A percentile compares a stretch with the other conserved stretches of the same genome.
These are phyloP conservation scores for Macropis europaea DNA, from an alignment of 2,888 invertebrate species.

Conservation along the genomic window DNA sequence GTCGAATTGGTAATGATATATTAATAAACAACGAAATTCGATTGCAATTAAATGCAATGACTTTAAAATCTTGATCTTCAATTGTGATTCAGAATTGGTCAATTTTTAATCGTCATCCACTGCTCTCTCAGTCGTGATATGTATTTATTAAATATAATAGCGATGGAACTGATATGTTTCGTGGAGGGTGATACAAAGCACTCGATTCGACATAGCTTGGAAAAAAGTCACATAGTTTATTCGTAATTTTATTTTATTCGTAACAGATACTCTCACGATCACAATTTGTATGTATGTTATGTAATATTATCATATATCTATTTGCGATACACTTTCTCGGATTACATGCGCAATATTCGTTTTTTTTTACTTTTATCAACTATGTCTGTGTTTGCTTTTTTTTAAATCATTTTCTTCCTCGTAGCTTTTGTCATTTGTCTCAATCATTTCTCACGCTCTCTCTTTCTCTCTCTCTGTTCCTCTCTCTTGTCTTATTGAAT, in stretches of 20 bases:
- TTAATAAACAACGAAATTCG: too few relatives aligned
- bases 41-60: too few relatives aligned
- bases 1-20: too few relatives aligned
- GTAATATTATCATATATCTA: constrained; percentile 61
- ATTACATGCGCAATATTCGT: constrained; percentile 65
- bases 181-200: not conserved
- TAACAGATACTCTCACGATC: constrained; percentile 74
- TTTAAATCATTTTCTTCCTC: not conserved
- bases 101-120: too few relatives aligned
- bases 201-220: constrained; percentile 34
- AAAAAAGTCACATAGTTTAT: constrained; percentile 69
- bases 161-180: too few relatives aligned
- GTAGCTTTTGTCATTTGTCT: too few relatives aligned
- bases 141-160: too few relatives aligned
- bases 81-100: too few relatives aligned
- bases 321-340: constrained; percentile 65
- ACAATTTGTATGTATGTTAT: constrained; percentile 67
- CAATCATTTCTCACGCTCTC: too few relatives aligned
- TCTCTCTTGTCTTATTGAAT: not conserved
- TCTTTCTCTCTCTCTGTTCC: not conserved
- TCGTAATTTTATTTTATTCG: constrained; percentile 68
- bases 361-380: not conserved
- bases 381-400: constrained; percentile 22
- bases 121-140: too few relatives aligned
- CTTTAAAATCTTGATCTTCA: too few relatives aligned